These are phyloP conservation scores for Chroicocephalus ridibundus DNA, from an alignment of 2,113 vertebrate species.

Conservation along the genomic window DNA sequence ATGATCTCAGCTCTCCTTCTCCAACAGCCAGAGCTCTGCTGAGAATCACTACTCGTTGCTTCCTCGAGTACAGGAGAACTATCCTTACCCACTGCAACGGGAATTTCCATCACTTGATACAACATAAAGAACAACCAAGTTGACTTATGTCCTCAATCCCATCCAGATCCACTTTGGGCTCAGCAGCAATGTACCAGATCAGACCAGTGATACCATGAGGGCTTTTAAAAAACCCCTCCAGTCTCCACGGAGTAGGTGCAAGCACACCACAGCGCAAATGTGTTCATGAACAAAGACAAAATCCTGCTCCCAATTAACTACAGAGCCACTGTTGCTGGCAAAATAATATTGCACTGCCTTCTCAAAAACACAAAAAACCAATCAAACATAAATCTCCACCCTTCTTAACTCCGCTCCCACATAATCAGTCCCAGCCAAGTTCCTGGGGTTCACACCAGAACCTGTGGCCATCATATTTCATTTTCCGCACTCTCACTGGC, in stretches of 20 bases:
- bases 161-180: background rate
- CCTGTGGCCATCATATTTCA: slow-evolving; percentile 22
- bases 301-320: slow-evolving; percentile 37
- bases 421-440: slow-evolving; percentile 10
- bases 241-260: background rate
- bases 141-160: background rate
- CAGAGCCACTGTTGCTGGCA: slow-evolving; percentile 56
- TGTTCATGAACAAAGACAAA: background rate
- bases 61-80: background rate
- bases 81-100: background rate
- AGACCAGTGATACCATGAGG: background rate
- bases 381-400: background rate
- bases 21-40: background rate
- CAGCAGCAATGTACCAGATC: background rate
- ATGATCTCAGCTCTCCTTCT: background rate
- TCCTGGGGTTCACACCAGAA: slow-evolving; percentile 47
- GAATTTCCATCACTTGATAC: background rate
- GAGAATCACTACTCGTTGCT: background rate
- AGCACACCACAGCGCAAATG: background rate
- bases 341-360: background rate
- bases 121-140: background rate
- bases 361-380: background rate
- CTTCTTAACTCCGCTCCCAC: background rate
- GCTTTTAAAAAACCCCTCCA: background rate
- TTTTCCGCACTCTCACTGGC: background rate